A percentile compares a stretch with the other conserved stretches of the same genome.
These are phyloP conservation scores for Charadrius vociferus DNA, from an alignment of 2,113 vertebrate genomes.

Conservation along the genomic window DNA sequence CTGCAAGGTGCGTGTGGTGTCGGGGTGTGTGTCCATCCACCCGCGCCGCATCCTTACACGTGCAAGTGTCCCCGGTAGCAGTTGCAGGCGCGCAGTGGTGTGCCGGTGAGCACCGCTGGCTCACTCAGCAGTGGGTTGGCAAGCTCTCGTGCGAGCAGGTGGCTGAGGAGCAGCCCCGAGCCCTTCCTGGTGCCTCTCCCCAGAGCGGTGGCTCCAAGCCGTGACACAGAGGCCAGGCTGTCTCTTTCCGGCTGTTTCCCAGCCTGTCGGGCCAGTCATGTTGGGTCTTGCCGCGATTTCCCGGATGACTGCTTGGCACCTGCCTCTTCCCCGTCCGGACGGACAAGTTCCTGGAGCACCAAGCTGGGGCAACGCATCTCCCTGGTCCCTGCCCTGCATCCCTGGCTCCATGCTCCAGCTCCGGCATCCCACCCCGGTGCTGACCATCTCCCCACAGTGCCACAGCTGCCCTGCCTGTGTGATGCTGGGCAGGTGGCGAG, in stretches of 20 bases:
- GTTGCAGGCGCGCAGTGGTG: rapidly evolving
- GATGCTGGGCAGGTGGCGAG: not conserved
- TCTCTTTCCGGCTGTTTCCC: conserved; percentile 53
- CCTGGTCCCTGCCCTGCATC: not conserved
- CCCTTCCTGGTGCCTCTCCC: conserved; percentile 44
- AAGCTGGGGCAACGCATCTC: not conserved
- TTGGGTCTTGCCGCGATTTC: conserved; percentile 38
- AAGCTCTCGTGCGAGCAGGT: not conserved
- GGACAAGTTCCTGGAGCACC: conserved; percentile 44
- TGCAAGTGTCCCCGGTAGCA: not conserved
- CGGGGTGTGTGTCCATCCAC: not conserved
- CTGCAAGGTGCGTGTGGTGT: rapidly evolving
- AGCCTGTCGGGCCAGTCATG: conserved; percentile 55
- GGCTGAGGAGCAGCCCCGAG: not conserved
- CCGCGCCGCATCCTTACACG: rapidly evolving
- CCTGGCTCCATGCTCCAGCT: rapidly evolving
- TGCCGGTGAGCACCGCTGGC: not conserved
- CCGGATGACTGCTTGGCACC: conserved; percentile 57
- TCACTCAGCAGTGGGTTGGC: rapidly evolving
- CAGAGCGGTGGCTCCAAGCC: not conserved
- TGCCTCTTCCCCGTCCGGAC: conserved; percentile 46
- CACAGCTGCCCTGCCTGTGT: not conserved
- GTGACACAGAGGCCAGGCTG: conserved; percentile 14
- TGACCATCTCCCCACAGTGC: rapidly evolving
- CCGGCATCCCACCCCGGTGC: not conserved